These are phyloP conservation scores for Drosophila birchii DNA, from an alignment of 2,888 invertebrate species.

Conservation along the genomic window DNA sequence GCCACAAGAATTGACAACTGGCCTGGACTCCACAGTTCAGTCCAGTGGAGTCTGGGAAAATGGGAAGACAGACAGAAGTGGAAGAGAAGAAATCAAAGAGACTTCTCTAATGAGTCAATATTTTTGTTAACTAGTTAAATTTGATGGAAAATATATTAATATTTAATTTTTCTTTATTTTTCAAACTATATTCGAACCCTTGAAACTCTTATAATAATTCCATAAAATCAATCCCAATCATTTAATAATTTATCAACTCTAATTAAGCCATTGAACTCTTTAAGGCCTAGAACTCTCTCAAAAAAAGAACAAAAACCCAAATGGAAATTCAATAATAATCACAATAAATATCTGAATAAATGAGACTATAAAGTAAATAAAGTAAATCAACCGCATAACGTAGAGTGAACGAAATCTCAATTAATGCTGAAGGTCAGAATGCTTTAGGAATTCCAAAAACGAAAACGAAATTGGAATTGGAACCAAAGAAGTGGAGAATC, in stretches of 20 bases:
- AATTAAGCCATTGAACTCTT: slow-evolving; percentile 68
- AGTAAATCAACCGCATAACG: slow-evolving; percentile 21
- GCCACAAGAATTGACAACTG: slow-evolving; percentile 25
- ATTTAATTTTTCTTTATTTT: not conserved
- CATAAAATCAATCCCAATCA: not conserved
- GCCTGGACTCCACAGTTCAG: not conserved
- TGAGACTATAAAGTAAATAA: slow-evolving; percentile 34
- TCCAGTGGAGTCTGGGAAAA: not conserved
- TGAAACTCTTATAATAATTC: no score
- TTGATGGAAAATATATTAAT: no score
- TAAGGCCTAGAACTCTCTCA: slow-evolving; percentile 1
- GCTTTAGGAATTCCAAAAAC: slow-evolving; percentile 63
- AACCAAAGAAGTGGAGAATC: slow-evolving; percentile 26
- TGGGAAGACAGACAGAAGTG: not conserved
- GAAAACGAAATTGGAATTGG: slow-evolving; percentile 64
- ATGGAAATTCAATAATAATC: slow-evolving; percentile 52
- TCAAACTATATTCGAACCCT: not conserved
- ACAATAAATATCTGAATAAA: slow-evolving; percentile 41
- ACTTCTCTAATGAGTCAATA: not conserved
- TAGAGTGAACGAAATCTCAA: slow-evolving; percentile 65
- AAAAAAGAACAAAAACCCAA: slow-evolving; percentile 25
- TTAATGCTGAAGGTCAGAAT: slow-evolving; percentile 80
- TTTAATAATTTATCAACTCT: slow-evolving; percentile 51
- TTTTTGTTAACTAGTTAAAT: not conserved
- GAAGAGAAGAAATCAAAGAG: not conserved